phyloP scores from a whole-genome alignment of 2,797 vertebrate genomes.

The Lemur catta region DNA sequence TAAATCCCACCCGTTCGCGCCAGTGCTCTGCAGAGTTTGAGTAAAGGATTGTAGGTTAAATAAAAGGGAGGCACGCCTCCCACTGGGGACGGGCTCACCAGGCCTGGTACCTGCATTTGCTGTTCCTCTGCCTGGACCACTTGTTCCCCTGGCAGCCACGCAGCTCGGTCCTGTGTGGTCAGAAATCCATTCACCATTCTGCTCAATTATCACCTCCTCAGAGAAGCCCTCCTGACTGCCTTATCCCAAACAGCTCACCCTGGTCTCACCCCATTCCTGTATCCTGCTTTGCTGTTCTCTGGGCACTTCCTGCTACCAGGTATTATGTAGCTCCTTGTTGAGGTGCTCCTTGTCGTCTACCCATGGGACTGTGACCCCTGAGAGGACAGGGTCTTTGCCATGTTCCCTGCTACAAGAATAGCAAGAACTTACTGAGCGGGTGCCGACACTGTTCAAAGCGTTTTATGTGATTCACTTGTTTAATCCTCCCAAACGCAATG shows the following conservation, averaged over 20 bases:
- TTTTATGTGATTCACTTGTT: neutral
- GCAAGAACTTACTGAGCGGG: rapidly evolving
- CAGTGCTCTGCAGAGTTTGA: neutral
- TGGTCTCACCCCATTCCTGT: neutral
- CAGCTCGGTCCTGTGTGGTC: neutral
- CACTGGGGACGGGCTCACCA: neutral
- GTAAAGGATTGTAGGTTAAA: neutral
- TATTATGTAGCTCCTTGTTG: neutral
- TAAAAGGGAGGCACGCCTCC: neutral
- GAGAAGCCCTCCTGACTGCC: neutral
- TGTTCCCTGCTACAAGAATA: neutral
- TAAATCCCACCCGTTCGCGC: no score
- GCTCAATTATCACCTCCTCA: neutral
- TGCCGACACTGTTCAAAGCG: neutral
- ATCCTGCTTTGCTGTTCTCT: neutral
- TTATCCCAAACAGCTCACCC: rapidly evolving
- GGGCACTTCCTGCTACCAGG: neutral
- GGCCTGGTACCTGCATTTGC: neutral
- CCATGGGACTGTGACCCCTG: neutral
- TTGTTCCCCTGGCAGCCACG: neutral
- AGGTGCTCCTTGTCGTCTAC: neutral
- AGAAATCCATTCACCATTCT: neutral
- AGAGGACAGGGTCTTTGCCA: neutral
- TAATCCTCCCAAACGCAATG: neutral
- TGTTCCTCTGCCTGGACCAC: neutral